phyloP scores from a whole-genome alignment of 2,888 invertebrate species.

The Fragum whitleyi region DNA sequence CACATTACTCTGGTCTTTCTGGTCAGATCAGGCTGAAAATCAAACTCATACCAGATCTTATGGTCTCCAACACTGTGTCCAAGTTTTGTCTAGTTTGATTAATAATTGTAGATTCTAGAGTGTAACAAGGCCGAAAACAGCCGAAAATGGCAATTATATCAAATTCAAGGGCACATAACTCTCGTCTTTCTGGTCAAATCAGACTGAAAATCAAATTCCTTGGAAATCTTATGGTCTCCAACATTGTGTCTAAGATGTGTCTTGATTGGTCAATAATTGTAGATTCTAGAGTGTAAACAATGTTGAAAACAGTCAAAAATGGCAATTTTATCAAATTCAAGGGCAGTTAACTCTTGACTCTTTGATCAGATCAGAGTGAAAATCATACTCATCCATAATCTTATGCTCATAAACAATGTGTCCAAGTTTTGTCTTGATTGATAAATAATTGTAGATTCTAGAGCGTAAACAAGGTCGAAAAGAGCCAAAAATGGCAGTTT shows the following conservation, averaged over 20 bases:
- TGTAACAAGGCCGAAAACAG: no score
- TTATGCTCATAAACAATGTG: not conserved
- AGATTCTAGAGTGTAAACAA: no score
- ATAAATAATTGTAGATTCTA: not conserved
- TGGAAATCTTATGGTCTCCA: no score
- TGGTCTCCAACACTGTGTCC: no score
- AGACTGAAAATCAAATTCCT: no score
- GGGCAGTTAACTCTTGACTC: not conserved
- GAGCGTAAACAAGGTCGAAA: conserved; percentile 2
- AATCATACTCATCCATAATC: conserved; percentile 1
- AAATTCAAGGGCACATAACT: no score
- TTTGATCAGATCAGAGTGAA: not conserved
- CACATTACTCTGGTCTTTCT: conserved; percentile 6
- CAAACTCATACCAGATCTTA: conserved; percentile 8
- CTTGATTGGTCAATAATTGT: no score
- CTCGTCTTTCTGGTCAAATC: no score
- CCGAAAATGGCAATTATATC: no score
- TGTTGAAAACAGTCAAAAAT: no score
- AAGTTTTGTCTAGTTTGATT: conserved; percentile 4
- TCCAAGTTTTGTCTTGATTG: conserved; percentile 7
- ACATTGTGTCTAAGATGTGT: no score
- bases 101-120: conserved; percentile 6
- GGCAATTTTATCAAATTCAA: conserved; percentile 4
- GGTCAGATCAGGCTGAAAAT: not conserved
- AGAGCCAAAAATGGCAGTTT: no score